phyloP scores from a whole-genome alignment of 2,113 vertebrate species.

The Alouatta palliata region DNA sequence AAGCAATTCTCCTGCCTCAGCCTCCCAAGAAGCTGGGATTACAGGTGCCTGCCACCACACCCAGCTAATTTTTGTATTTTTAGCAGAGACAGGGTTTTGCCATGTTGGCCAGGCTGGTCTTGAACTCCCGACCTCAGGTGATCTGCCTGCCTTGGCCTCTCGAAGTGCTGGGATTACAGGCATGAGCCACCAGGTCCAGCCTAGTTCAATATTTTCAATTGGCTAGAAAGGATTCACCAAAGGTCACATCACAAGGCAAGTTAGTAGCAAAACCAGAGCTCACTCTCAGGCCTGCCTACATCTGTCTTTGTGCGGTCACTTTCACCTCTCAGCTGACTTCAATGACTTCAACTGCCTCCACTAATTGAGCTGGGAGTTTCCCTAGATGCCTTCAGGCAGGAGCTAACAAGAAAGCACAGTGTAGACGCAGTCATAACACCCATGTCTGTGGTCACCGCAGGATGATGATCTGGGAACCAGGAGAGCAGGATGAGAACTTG shows the following conservation, averaged over 20 bases:
- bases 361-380: slow-evolving; percentile 4
- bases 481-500: not conserved
- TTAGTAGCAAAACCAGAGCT: not conserved
- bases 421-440: not conserved
- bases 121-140: no score
- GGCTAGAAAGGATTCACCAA: not conserved
- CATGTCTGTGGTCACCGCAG: accelerated
- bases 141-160: no score
- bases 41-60: no score
- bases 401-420: not conserved
- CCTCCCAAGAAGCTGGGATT: no score
- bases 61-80: no score
- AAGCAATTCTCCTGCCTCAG: no score
- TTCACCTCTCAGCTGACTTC: not conserved
- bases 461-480: not conserved
- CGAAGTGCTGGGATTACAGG: no score
- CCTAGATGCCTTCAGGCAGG: not conserved
- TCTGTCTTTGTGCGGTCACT: not conserved
- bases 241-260: not conserved
- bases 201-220: not conserved
- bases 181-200: accelerated
- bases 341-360: not conserved
- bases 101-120: no score
- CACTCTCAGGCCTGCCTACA: not conserved
- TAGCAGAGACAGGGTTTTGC: no score